phyloP scores from a whole-genome alignment of 2,113 vertebrate genomes.

The Gnathonemus longibarbis region DNA sequence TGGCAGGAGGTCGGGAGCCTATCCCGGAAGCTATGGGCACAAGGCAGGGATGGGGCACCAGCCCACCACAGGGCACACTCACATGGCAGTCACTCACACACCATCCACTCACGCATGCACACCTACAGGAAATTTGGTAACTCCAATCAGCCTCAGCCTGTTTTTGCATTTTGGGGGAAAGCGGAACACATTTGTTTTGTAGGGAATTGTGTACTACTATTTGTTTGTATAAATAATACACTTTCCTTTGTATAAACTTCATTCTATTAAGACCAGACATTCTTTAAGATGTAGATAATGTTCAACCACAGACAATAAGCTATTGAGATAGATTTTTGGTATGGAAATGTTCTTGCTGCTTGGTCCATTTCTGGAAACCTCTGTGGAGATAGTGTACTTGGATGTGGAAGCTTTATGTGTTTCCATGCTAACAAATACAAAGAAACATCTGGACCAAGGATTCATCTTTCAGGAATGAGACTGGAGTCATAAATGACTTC shows the following conservation, averaged over 20 bases:
- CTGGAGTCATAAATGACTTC: neutral
- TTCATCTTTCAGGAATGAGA: neutral
- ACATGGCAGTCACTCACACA: no score
- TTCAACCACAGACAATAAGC: neutral
- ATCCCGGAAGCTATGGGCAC: no score
- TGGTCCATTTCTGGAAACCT: neutral
- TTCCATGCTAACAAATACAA: conserved; percentile 6
- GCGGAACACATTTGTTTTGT: no score
- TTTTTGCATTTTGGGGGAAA: neutral
- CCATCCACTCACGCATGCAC: no score
- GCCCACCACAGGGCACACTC: no score
- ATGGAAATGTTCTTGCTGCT: neutral
- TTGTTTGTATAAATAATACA: neutral
- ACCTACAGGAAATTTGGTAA: no score
- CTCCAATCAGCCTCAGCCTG: neutral
- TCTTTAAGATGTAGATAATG: neutral
- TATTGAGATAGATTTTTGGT: neutral
- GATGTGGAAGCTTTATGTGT: neutral
- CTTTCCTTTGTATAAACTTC: neutral
- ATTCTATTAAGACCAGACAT: neutral
- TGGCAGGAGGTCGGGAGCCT: no score
- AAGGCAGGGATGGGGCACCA: no score
- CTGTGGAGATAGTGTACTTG: neutral
- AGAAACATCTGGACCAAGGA: conserved; percentile 3
- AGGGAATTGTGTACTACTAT: neutral